phyloP scores from a whole-genome alignment of 2,888 invertebrate species.

The Xanthia togata region DNA sequence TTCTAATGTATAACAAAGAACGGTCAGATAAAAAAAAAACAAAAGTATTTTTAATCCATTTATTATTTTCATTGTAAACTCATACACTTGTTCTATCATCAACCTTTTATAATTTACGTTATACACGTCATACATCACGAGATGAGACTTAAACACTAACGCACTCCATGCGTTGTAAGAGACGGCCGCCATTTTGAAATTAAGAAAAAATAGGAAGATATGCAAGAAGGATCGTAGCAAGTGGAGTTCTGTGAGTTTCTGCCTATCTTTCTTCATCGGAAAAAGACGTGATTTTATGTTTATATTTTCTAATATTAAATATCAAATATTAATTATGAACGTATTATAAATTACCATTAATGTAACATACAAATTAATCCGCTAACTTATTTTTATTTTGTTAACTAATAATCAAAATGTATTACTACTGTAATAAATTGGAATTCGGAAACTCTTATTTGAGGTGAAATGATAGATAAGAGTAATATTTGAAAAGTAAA shows the following conservation, averaged over 20 bases:
- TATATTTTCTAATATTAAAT: too few relatives aligned
- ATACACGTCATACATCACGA: constrained; percentile 81
- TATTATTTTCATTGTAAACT: constrained; percentile 89
- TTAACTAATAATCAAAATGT: background rate
- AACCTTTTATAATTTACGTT: constrained; percentile 87
- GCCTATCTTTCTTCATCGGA: too few relatives aligned
- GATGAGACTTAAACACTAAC: constrained; percentile 73
- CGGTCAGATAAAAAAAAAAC: background rate
- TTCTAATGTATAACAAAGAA: background rate
- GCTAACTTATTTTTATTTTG: background rate
- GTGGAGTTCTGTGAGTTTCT: background rate
- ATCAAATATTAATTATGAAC: background rate
- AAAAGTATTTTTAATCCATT: constrained; percentile 82
- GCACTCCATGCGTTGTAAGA: constrained; percentile 70
- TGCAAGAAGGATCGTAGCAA: background rate
- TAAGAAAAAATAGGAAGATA: accelerated
- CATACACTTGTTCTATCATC: constrained; percentile 88
- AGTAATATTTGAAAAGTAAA: background rate
- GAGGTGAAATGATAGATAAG: background rate
- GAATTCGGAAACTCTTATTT: background rate
- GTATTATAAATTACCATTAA: background rate
- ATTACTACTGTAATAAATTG: background rate
- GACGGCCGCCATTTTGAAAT: constrained; percentile 31
- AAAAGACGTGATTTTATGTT: background rate
- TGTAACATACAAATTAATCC: constrained; percentile 1